Evolutionary conservation across 2,113 vertebrate genomes (phyloP), one percentile per base, ranked within the genome.

Genomic region (Mus spicilegus): DNA sequence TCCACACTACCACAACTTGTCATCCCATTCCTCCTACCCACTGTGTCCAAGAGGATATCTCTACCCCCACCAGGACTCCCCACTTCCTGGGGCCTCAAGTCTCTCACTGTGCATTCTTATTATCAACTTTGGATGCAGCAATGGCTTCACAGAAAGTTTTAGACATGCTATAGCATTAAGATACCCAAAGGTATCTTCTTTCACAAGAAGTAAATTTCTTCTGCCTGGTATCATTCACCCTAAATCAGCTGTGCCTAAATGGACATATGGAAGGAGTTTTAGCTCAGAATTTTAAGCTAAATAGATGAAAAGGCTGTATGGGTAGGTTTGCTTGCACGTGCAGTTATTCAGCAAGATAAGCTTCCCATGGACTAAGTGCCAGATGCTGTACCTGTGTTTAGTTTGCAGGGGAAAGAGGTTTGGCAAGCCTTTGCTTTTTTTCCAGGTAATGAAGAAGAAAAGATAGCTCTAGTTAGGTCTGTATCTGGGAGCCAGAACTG

Each of bases 321-420:
- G 12, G 1, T 26, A 3, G 1, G 26, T 7, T 42, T 54, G 16
- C 5, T 7, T 33, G 3, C 12, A 28, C 6, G 33, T 10, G 17
- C 42, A 46, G 16, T 61, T 84, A n/a, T 33, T 49, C 73, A 42
- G 58, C 30, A 54, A 69, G 14, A 72, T 39, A 12, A 0, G 3
- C 22, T 80, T 2, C 6, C 17, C 22, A 46, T 4, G 7, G 22
- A 28, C 11, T 24, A 9, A 1, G 7, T 7, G 0, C 33, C 3
- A 0, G 33, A 1, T 39, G 80, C 28, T 11, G 5, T 36, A 13
- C 12, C 33, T 72, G 28, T 85, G 13, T 3, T 58, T 69, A 56
- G 39, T n/a, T 20, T 1, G 0, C 12, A 13, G 24, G 6, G 19
- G 36, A 54, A 16, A 17, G 10, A 39, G 76, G 36, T 42, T 1